These are phyloP conservation scores for Takifugu bimaculatus DNA, from an alignment of 2,113 vertebrate species.

Conservation along the genomic window DNA sequence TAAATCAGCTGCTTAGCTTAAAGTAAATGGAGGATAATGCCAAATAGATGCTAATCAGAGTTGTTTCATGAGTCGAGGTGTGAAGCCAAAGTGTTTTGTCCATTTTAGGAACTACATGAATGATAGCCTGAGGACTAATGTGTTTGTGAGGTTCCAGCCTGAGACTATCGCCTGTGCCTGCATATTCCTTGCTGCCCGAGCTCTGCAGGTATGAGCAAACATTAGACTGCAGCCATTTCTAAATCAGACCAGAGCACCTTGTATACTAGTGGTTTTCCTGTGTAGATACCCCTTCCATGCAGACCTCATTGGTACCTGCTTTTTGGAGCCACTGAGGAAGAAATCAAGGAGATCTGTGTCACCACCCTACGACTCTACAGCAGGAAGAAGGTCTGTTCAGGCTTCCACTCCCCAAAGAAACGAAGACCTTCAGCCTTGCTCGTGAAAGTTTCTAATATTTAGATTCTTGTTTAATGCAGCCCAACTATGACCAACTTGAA, in stretches of 20 bases:
- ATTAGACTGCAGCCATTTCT: background rate
- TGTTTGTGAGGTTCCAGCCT: constrained; percentile 96
- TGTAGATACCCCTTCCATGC: constrained; percentile 88
- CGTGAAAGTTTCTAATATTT: background rate
- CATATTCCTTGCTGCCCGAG: constrained; percentile 95
- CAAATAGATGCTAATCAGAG: too few relatives aligned
- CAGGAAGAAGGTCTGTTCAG: constrained; percentile 84
- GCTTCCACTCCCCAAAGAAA: too few relatives aligned
- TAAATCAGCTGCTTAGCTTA: too few relatives aligned
- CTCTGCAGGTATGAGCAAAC: constrained; percentile 83
- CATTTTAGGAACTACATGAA: constrained; percentile 98
- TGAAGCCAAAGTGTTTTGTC: constrained; percentile 55
- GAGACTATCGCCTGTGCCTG: constrained; percentile 98
- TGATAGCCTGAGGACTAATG: constrained; percentile 92
- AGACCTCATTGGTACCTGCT: constrained; percentile 94
- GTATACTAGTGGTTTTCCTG: background rate
- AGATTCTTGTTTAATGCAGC: constrained; percentile 65
- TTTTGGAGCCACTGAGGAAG: constrained; percentile 91
- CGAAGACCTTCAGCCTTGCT: too few relatives aligned
- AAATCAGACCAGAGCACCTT: background rate
- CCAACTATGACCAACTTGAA: constrained; percentile 93
- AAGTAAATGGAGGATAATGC: too few relatives aligned
- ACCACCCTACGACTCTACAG: constrained; percentile 92
- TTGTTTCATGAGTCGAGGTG: constrained; percentile 50
- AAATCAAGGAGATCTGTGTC: constrained; percentile 93